phyloP scores from a whole-genome alignment of 1,140 invertebrate genomes.

The Rhyacophila brunnea region DNA sequence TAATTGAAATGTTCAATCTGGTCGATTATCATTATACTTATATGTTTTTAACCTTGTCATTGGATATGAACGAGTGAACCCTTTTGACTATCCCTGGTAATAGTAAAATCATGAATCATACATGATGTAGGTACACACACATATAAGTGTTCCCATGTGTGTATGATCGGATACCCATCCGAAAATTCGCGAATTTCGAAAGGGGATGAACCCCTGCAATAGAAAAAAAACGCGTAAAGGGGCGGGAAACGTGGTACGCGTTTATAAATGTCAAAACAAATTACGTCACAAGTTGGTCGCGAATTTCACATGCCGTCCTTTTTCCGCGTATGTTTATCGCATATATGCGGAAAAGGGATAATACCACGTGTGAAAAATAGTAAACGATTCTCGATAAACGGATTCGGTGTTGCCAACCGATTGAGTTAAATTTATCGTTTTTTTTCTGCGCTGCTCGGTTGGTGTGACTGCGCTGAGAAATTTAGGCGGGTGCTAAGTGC shows the following conservation, averaged over 20 bases:
- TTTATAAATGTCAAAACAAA: conserved; percentile 37
- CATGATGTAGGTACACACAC: conserved; percentile 11
- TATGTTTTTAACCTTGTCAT: no score
- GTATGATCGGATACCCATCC: not conserved
- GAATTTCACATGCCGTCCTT: conserved; percentile 9
- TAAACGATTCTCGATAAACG: conserved; percentile 10
- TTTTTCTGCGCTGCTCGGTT: conserved; percentile 11
- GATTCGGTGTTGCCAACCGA: conserved; percentile 21
- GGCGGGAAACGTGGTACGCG: conserved; percentile 30
- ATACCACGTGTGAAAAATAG: not conserved
- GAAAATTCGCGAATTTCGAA: conserved; percentile 9
- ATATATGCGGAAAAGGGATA: not conserved
- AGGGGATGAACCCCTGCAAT: conserved; percentile 5
- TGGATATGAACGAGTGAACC: no score
- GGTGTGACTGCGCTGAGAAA: conserved; percentile 8
- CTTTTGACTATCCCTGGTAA: no score
- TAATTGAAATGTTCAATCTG: no score
- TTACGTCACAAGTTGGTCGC: conserved; percentile 19
- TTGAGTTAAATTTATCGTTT: conserved; percentile 28
- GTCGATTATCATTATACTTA: no score
- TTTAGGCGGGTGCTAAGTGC: conserved; percentile 17
- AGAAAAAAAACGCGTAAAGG: conserved; percentile 23
- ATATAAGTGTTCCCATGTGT: conserved; percentile 1
- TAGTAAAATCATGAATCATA: conserved; percentile 6
- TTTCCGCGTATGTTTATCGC: conserved; percentile 1